These are phyloP conservation scores for Solenopsis invicta DNA, from an alignment of 1,140 invertebrate genomes.

Conservation along the genomic window DNA sequence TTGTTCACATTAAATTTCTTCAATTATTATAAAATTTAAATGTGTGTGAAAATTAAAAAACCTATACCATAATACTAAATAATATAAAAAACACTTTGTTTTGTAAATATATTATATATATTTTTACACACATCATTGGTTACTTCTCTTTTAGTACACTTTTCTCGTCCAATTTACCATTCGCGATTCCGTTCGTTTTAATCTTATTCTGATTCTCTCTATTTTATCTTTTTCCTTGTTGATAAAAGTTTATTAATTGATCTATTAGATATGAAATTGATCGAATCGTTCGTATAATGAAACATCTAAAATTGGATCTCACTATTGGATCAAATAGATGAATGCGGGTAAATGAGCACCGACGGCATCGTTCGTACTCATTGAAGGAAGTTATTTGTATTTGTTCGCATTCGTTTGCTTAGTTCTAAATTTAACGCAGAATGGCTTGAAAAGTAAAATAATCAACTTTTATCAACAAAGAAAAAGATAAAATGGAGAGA, in stretches of 20 bases:
- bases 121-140: background rate
- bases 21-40: background rate
- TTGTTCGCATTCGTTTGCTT: background rate
- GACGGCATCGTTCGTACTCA: background rate
- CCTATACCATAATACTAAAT: background rate
- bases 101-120: background rate
- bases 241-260: background rate
- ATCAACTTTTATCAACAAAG: background rate
- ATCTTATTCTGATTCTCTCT: too few species aligned
- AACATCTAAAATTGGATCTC: background rate
- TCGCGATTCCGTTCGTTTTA: too few species aligned
- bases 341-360: background rate
- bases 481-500: background rate
- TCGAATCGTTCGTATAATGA: background rate
- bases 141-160: too few species aligned
- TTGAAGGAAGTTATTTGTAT: background rate
- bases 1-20: background rate
- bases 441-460: background rate
- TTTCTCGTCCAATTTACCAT: too few species aligned
- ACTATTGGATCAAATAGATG: background rate
- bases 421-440: background rate
- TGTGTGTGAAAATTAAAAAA: background rate
- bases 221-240: too few species aligned
- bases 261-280: slow-evolving; percentile 14
- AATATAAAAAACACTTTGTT: background rate